Conservation (phyloP, 2,797 vertebrate genomes). For the Percopsis omiscomaycus region DNA sequence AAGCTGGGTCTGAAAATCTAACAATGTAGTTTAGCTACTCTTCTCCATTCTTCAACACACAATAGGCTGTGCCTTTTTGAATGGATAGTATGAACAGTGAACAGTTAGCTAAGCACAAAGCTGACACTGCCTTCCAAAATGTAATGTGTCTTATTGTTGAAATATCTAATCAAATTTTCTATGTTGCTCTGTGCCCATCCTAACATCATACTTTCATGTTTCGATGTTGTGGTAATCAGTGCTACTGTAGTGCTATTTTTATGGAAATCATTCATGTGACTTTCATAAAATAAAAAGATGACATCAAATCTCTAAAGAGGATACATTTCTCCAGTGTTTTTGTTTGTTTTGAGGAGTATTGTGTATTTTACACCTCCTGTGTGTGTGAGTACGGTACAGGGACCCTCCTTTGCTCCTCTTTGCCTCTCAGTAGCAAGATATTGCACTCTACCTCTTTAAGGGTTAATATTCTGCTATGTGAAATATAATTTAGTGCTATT, state of each 20-base stretch:
- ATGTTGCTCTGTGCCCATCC: slow-evolving; percentile 1
- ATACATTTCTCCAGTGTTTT: too few species aligned
- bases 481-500: too few species aligned
- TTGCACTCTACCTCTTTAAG: too few species aligned
- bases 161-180: background rate
- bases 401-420: too few species aligned
- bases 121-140: background rate
- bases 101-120: slow-evolving; percentile 1
- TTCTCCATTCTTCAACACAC: background rate
- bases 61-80: background rate
- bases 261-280: too few species aligned
- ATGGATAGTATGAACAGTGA: background rate
- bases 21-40: background rate
- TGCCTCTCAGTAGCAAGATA: too few species aligned
- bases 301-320: slow-evolving; percentile 33
- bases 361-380: too few species aligned
- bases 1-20: background rate
- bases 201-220: slow-evolving; percentile 2
- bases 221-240: background rate
- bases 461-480: too few species aligned
- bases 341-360: too few species aligned
- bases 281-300: background rate
- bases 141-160: slow-evolving; percentile 2
- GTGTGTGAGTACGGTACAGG: too few species aligned
- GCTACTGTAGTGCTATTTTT: slow-evolving; percentile 4